phyloP scores from a whole-genome alignment of 2,797 vertebrate genomes.

The Neosilurus mollespiculum region DNA sequence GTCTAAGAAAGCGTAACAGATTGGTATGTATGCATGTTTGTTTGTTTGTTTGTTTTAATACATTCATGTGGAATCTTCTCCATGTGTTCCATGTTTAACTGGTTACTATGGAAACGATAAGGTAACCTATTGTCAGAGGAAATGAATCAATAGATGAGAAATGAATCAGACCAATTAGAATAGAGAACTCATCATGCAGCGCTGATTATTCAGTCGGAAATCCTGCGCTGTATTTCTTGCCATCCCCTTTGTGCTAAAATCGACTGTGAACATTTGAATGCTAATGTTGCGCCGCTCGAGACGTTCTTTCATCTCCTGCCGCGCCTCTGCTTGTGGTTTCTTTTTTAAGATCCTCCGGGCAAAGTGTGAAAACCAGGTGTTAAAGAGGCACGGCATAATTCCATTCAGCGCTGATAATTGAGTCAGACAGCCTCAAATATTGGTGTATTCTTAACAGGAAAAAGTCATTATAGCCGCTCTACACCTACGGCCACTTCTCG shows the following conservation, averaged over 20 bases:
- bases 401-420: constrained; percentile 34
- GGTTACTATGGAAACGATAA: background rate
- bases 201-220: background rate
- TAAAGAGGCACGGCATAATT: constrained; percentile 29
- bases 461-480: constrained; percentile 46
- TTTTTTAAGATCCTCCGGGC: constrained; percentile 6
- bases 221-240: background rate
- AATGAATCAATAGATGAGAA: background rate
- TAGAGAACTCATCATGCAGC: background rate
- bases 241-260: background rate
- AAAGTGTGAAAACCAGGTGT: constrained; percentile 28
- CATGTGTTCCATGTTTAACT: no score
- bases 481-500: constrained; percentile 48
- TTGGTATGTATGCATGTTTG: no score
- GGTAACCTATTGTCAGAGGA: background rate
- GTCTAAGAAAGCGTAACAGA: background rate
- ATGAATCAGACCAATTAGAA: background rate
- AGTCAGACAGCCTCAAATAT: constrained; percentile 41
- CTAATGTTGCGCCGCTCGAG: background rate
- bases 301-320: constrained; percentile 6
- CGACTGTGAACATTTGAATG: background rate
- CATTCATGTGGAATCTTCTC: background rate
- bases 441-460: constrained; percentile 48
- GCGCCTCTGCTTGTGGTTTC: background rate
- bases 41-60: background rate